Base-by-base conservation (phyloP, 2,888 invertebrate genomes). In the Omphaloscelis lunosa region DNA sequence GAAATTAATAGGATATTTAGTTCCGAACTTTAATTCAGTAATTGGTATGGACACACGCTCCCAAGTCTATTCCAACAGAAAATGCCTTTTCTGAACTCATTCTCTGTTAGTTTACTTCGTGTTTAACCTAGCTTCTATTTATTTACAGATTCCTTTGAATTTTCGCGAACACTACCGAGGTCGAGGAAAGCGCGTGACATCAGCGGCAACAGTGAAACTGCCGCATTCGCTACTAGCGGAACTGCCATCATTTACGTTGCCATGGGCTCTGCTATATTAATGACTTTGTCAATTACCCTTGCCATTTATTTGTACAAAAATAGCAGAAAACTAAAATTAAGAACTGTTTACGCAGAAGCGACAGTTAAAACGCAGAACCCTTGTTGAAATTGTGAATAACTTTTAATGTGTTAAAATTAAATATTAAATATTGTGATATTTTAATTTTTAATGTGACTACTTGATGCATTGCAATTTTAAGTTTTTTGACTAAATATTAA, bases 61-160 rank as follows among this genome's bases (percentile, higher is more conserved):
- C 3, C 68, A n/a, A 53, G 11, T 53, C n/a, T n/a, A 39, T 53
- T n/a, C 3, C n/a, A 68, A 29, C 5, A 29, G 2, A 29, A 23
- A 34, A 39, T 39, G 2, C 4, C 39, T 39, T 56, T 20, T 68
- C n/a, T 11, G 7, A 56, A 20, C 17, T 11, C 53, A 23, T 34
- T 2, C n/a, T 23, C 23, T 17, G 23, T 68, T 59, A 11, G 58
- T 48, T 23, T 39, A n/a, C 15, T 63, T n/a, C 9, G 2, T 69
- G 2, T 15, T 66, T n/a, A 70, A 78, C 34, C 12, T 53, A n/a
- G 0, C 0, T 51, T 48, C 5, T 39, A 29, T 61, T 66, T 23
- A 15, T 75, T 95, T 94, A 66, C 94, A 97, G 97, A 95, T 89
- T 92, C 92, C 73, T 95, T 96, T 78, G 95, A 96, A 77, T 96